Base-by-base conservation (phyloP, 2,797 vertebrate genomes). In the Aplochiton taeniatus region DNA sequence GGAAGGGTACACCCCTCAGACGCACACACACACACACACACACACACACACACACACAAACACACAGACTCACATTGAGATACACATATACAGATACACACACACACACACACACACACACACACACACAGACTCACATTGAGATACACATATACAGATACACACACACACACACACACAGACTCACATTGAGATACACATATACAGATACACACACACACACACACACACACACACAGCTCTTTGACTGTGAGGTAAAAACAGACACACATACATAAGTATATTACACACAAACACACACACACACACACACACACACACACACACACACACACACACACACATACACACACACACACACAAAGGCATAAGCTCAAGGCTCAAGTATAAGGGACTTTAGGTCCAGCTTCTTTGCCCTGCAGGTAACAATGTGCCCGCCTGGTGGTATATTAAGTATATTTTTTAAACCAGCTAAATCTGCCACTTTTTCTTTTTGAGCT, bases 331-430 rank as follows among this genome's bases (percentile, higher is more conserved):
- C 16, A 55, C 17, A 20, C 17, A 55, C 17, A 57, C 31, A 57
- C 46, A 50, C 47, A 42, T 11, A 61, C 47, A 61, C 47, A 51
- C 47, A 61, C 20, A 61, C 46, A 61, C 14, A 42, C 45, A 13
- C 16, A 19, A 4, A 19, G n/a, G 19, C 51, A 53, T 9, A 53
- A 13, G 52, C 19, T 12, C 11, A 18, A 11, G 14, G 17, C 17
- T 19, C 11, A 19, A 16, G n/a, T n/a, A n/a, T n/a, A n/a, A n/a
- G n/a, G n/a, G n/a, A n/a, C n/a, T n/a, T n/a, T n/a, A n/a, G n/a
- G n/a, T n/a, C n/a, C n/a, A n/a, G n/a, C n/a, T n/a, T n/a, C n/a
- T n/a, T n/a, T n/a, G n/a, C n/a, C n/a, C n/a, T n/a, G n/a, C n/a
- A 18, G 14, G 19, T 55, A 12, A 55, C 19, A 55, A 55, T 31